Evolutionary conservation across 2,888 invertebrate species (phyloP).

Genomic region (Unio delphinus): DNA sequence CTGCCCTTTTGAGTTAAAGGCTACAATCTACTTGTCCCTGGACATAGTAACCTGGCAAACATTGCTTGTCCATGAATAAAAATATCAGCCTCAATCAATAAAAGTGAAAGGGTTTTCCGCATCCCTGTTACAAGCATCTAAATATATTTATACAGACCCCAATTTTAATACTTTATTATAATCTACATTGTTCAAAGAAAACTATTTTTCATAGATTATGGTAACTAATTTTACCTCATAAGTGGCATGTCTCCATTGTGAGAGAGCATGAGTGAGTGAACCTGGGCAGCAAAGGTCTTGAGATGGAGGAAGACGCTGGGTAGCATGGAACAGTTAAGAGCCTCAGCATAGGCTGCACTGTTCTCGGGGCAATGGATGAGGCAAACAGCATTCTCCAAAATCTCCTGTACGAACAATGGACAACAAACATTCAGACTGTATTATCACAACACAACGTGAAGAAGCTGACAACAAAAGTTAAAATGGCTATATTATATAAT

Average conservation of each 20-base stretch:
- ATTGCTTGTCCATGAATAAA: no score
- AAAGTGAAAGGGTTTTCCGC: no score
- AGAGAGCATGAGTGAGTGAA: constrained; percentile 80
- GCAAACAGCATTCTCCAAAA: constrained; percentile 76
- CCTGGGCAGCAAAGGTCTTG: constrained; percentile 78
- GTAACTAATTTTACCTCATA: constrained; percentile 77
- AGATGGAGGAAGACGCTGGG: constrained; percentile 77
- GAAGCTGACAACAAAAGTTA: background rate
- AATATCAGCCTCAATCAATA: no score
- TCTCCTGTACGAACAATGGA: constrained; percentile 37
- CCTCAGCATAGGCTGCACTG: constrained; percentile 80
- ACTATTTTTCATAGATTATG: no score
- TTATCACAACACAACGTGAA: background rate
- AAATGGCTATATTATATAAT: background rate
- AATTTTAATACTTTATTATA: no score
- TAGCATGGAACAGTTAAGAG: constrained; percentile 78
- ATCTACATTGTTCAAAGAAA: no score
- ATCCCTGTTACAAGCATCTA: no score
- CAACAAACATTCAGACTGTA: background rate
- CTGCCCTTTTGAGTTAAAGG: no score
- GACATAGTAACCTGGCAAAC: no score
- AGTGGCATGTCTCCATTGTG: constrained; percentile 86
- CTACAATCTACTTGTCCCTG: no score
- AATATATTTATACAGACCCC: no score
- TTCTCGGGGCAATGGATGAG: constrained; percentile 77